Conservation (phyloP, 2,113 vertebrate species). For the Chrysemys picta region DNA sequence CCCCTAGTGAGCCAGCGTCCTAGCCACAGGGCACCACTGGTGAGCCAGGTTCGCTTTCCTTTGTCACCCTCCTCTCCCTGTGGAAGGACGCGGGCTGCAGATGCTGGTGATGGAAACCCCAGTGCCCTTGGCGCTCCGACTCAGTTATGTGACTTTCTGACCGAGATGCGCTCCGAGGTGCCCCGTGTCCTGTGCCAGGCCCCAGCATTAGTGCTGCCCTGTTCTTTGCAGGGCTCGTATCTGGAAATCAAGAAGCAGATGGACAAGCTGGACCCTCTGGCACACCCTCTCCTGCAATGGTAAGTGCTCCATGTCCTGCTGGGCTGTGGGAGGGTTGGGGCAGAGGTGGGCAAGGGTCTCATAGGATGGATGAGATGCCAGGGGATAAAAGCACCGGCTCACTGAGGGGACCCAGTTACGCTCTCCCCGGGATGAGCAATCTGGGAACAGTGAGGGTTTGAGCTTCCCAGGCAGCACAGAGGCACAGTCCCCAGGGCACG, state of each 20-base stretch:
- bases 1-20: neutral
- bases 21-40: neutral
- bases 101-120: too few relatives aligned
- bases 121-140: too few relatives aligned
- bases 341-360: neutral
- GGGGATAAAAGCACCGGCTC: neutral
- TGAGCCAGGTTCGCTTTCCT: too few relatives aligned
- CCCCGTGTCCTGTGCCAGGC: neutral
- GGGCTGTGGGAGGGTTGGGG: neutral
- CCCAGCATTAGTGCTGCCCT: neutral
- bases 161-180: neutral
- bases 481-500: too few relatives aligned
- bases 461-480: too few relatives aligned
- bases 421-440: too few relatives aligned
- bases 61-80: too few relatives aligned
- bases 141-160: neutral
- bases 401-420: neutral
- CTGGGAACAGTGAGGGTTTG: too few relatives aligned
- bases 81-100: too few relatives aligned
- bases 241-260: slow-evolving; percentile 99
- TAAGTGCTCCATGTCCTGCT: slow-evolving; percentile 63
- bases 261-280: slow-evolving; percentile 97
- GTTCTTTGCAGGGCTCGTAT: slow-evolving; percentile 91
- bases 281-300: slow-evolving; percentile 97
- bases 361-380: neutral